Evolutionary conservation across 2,797 vertebrate genomes (phyloP).

Genomic region (Channallabes apus): DNA sequence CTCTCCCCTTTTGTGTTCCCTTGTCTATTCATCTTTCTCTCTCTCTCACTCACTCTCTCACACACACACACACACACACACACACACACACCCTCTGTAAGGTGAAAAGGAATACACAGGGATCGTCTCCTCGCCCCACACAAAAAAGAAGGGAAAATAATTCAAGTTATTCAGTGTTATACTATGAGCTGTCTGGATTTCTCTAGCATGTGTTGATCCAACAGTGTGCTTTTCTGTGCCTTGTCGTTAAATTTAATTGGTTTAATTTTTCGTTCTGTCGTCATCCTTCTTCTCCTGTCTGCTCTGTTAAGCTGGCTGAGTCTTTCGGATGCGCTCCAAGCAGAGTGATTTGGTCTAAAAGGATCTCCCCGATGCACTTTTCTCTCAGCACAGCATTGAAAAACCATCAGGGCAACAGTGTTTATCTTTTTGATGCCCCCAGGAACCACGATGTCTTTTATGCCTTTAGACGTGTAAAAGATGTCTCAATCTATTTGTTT

Average conservation of each 20-base stretch:
- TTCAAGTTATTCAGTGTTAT: neutral
- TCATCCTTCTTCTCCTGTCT: neutral
- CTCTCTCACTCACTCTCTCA: too few species aligned
- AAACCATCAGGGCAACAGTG: conserved; percentile 40
- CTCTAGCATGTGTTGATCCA: neutral
- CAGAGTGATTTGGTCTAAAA: conserved; percentile 47
- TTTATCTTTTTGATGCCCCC: conserved; percentile 38
- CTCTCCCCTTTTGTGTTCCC: neutral
- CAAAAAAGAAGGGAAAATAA: neutral
- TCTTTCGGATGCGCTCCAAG: conserved; percentile 48
- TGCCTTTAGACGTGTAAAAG: neutral
- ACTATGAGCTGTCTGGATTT: neutral
- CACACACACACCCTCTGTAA: neutral
- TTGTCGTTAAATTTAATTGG: neutral
- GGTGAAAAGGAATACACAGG: neutral
- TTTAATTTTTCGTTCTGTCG: neutral
- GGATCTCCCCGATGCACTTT: conserved; percentile 46
- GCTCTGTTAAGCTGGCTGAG: conserved; percentile 29
- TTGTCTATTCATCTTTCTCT: neutral
- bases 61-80: neutral
- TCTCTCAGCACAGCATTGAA: conserved; percentile 26
- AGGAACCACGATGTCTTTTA: conserved; percentile 25
- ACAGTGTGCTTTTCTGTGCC: neutral
- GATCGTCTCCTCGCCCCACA: neutral
- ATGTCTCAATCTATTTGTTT: conserved; percentile 42